Conservation (phyloP, 2,888 invertebrate species). For the Nemotelus nigrinus region DNA sequence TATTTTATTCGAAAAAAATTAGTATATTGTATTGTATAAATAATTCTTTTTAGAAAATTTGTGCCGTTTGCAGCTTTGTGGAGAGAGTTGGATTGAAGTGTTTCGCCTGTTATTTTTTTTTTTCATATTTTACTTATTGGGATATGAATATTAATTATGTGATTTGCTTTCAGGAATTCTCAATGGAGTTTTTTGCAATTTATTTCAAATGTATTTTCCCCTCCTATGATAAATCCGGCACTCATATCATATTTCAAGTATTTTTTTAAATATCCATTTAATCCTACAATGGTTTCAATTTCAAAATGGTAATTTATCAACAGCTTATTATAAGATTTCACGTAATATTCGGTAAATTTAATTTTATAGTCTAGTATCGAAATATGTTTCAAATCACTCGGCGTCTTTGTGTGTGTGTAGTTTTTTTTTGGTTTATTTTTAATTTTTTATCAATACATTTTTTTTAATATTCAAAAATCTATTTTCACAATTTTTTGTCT, state of each 20-base stretch:
- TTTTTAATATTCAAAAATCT: neutral
- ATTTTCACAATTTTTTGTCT: neutral
- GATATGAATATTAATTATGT: conserved; percentile 13
- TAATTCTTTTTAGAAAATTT: conserved; percentile 18
- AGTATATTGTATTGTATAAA: conserved; percentile 1
- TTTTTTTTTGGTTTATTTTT: conserved; percentile 13
- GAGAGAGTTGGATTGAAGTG: neutral
- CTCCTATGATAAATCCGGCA: neutral
- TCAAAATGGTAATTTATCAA: too few relatives aligned
- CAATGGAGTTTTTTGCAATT: neutral
- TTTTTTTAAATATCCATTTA: too few relatives aligned
- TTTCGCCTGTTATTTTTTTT: neutral
- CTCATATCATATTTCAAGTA: neutral
- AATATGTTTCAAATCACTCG: conserved; percentile 44
- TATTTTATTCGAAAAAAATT: conserved; percentile 4
- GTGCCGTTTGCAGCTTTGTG: conserved; percentile 32
- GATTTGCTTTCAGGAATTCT: neutral
- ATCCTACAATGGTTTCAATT: too few relatives aligned
- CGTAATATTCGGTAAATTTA: too few relatives aligned
- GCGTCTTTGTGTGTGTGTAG: conserved; percentile 14
- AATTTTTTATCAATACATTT: neutral
- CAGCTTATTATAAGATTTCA: too few relatives aligned
- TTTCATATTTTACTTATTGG: neutral
- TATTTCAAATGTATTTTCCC: neutral
- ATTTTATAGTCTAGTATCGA: conserved; percentile 2